A percentile compares a stretch with the other conserved stretches of the same genome.
Conservation (phyloP, 1,140 invertebrate species). For the Drosophila sp. region DNA sequence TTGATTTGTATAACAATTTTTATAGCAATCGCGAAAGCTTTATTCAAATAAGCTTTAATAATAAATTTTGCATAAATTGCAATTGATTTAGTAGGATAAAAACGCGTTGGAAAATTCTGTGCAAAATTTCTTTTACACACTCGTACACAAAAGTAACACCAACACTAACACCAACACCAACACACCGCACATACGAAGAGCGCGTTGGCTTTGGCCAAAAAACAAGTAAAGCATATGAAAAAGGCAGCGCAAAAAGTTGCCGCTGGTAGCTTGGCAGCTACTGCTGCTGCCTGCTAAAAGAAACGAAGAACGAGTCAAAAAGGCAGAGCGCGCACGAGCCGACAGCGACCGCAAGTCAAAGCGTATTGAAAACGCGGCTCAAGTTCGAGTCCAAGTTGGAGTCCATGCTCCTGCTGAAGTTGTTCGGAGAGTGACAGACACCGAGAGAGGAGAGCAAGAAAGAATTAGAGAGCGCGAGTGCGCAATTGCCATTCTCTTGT, state of each 20-base stretch:
- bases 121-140: constrained; percentile 77
- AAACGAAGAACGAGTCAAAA: constrained; percentile 58
- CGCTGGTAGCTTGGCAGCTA: constrained; percentile 20
- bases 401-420: constrained; percentile 56
- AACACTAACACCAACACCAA: constrained; percentile 38
- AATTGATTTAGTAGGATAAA: constrained; percentile 67
- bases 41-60: constrained; percentile 56
- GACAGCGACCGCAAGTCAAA: constrained; percentile 79
- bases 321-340: constrained; percentile 62
- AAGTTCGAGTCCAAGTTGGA: constrained; percentile 58
- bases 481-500: constrained; percentile 52
- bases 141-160: constrained; percentile 44
- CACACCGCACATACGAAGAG: constrained; percentile 31
- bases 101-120: constrained; percentile 71
- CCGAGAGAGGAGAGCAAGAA: constrained; percentile 1
- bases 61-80: constrained; percentile 52
- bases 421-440: constrained; percentile 18
- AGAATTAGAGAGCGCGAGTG: constrained; percentile 37
- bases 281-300: constrained; percentile 45
- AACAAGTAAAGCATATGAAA: constrained; percentile 61
- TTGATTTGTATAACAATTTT: constrained; percentile 50
- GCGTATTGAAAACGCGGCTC: constrained; percentile 79
- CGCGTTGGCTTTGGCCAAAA: constrained; percentile 51
- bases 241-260: constrained; percentile 55
- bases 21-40: constrained; percentile 26